Evolutionary conservation across 2,888 invertebrate genomes (phyloP).

Genomic region (Drosophila paranaensis): DNA sequence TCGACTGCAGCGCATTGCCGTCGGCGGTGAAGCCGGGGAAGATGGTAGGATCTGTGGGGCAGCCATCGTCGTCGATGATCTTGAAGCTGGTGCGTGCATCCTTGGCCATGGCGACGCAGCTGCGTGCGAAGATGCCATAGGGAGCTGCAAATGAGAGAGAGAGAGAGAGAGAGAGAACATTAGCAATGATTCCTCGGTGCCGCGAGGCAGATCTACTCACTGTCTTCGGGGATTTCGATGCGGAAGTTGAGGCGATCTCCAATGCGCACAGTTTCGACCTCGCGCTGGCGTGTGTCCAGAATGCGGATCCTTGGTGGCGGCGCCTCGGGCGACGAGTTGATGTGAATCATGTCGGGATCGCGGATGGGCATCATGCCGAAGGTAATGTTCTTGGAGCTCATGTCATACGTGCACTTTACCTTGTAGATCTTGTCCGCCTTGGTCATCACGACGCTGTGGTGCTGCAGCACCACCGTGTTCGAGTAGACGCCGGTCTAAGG

Average conservation of each 20-base stretch:
- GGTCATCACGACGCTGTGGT: slow-evolving; percentile 98
- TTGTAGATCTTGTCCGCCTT: slow-evolving; percentile 98
- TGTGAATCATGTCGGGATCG: slow-evolving; percentile 98
- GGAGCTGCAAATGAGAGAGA: slow-evolving; percentile 89
- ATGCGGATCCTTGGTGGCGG: slow-evolving; percentile 97
- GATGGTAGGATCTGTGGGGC: slow-evolving; percentile 96
- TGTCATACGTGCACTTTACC: slow-evolving; percentile 97
- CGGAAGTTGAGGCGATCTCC: slow-evolving; percentile 97
- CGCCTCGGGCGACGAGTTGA: slow-evolving; percentile 97
- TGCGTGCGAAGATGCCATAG: slow-evolving; percentile 97
- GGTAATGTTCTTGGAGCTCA: slow-evolving; percentile 97
- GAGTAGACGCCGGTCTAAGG: slow-evolving; percentile 95
- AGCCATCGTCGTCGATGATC: slow-evolving; percentile 97
- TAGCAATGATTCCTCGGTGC: not conserved
- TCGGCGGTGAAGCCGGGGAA: slow-evolving; percentile 97
- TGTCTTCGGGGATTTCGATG: slow-evolving; percentile 98
- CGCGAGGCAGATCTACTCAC: slow-evolving; percentile 86
- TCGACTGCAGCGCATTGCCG: slow-evolving; percentile 94
- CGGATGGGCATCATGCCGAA: slow-evolving; percentile 99
- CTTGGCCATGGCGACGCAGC: slow-evolving; percentile 98
- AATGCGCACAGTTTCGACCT: slow-evolving; percentile 97
- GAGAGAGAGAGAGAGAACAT: slow-evolving; percentile 4
- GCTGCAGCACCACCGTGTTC: slow-evolving; percentile 96
- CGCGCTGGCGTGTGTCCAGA: slow-evolving; percentile 92
- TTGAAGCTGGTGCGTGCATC: slow-evolving; percentile 98